Percentiles rank a stretch among this genome's conserved stretches.
Evolutionary conservation across 2,113 vertebrate genomes (phyloP).

Genomic region (Grantiella picta): DNA sequence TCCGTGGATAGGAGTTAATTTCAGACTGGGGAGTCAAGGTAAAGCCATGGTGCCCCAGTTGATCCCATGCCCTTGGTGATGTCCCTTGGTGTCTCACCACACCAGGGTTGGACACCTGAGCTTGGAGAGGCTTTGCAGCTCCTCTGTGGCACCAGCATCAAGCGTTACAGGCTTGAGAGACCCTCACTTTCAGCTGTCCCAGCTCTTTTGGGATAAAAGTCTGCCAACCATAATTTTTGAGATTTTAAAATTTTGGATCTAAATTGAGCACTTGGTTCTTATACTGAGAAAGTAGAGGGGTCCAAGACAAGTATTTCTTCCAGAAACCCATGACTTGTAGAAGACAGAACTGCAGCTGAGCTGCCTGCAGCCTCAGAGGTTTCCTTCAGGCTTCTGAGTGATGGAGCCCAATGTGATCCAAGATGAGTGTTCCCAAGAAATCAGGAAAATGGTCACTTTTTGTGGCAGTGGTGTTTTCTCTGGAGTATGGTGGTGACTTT

Average conservation of each 20-base stretch:
- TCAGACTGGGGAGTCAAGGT: not conserved
- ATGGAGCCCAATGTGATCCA: not conserved
- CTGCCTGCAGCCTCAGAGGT: not conserved
- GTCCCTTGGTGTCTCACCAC: not conserved
- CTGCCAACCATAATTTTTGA: not conserved
- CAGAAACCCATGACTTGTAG: not conserved
- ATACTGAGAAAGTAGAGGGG: not conserved
- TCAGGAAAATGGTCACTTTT: not conserved
- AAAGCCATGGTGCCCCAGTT: fast-evolving
- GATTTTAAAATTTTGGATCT: not conserved
- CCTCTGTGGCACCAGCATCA: fast-evolving
- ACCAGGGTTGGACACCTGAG: not conserved
- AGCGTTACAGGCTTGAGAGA: not conserved
- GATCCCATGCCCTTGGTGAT: not conserved
- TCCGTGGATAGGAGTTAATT: not conserved
- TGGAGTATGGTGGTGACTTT: not conserved
- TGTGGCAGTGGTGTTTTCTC: not conserved
- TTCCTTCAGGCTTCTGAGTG: not conserved
- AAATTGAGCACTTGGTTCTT: not conserved
- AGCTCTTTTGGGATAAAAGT: not conserved
- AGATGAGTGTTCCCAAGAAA: not conserved
- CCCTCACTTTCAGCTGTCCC: not conserved
- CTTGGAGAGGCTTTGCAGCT: not conserved
- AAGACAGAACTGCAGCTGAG: not conserved
- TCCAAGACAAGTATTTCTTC: not conserved